Base-by-base conservation (phyloP, 1,140 invertebrate genomes). In the Phocides pigmalion region DNA sequence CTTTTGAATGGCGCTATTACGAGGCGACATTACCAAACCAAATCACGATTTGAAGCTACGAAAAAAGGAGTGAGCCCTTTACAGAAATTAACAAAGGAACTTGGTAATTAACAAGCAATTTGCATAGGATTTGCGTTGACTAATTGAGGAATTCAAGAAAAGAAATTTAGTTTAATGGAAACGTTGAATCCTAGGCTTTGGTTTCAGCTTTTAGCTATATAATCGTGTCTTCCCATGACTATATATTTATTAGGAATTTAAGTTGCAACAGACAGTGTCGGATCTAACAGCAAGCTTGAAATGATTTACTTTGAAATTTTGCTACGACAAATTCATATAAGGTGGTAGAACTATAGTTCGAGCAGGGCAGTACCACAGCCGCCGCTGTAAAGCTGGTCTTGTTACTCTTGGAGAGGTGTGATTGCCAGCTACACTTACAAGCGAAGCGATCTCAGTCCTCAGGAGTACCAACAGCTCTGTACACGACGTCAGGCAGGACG, bases 51-150 rank as follows among this genome's bases (percentile, higher is more conserved):
- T 56, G 56, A 35, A 15, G 54, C 39, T 32, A 9, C 15, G 25
- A 47, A 59, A 59, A 59, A 59, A 32, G 14, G 35, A 59, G 22
- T 35, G 56, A 47, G 56, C 56, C 56, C 56, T 46, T 61, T 61
- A 61, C 39, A 47, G 17, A 61, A 74, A 74, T 71, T 50, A 72
- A 74, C 66, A 66, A 68, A 53, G 56, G 37, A 71, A 71, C 41
- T 68, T 62, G 22, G 66, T 68, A 72, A 70, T 72, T 74, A 74
- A 68, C 49, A 66, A 63, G 50, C 62, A n/a, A 71, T 74, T 74
- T 72, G 69, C 72, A 74, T 68, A 68, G 62, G 72, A 74, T 74
- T 65, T 64, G 47, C 63, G 44, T 66, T 68, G 68, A 74, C 68
- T 74, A 74, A 74, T 74, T 68, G 68, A 64, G 39, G 68, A 74